Evolutionary conservation across 2,888 invertebrate genomes (phyloP).

Genomic region (Tenthredo mesomela): DNA sequence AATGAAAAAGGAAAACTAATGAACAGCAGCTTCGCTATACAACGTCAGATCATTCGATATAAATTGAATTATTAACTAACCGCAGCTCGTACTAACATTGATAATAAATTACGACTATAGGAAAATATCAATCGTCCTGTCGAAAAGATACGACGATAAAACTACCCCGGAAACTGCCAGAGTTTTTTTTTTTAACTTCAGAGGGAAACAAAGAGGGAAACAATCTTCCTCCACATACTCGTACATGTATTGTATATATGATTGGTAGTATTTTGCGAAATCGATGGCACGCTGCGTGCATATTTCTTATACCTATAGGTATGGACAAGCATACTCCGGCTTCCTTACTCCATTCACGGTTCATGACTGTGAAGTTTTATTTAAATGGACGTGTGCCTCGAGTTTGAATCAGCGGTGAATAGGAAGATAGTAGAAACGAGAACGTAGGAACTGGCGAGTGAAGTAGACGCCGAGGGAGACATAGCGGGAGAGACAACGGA

Average conservation of each 20-base stretch:
- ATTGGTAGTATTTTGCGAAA: constrained; percentile 8
- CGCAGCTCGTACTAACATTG: neutral
- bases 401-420: constrained; percentile 36
- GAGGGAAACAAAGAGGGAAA: neutral
- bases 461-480: constrained; percentile 30
- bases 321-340: neutral
- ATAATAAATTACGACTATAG: constrained; percentile 21
- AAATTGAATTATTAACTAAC: neutral
- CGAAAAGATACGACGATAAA: neutral
- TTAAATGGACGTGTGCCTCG: constrained; percentile 40
- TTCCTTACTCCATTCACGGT: constrained; percentile 29
- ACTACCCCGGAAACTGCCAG: neutral
- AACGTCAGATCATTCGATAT: neutral
- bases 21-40: neutral
- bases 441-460: neutral
- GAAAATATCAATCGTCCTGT: neutral
- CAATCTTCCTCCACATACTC: neutral
- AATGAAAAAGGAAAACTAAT: neutral
- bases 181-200: neutral
- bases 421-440: constrained; percentile 12
- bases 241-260: neutral
- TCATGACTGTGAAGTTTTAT: constrained; percentile 18
- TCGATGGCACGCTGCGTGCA: constrained; percentile 11
- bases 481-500: constrained; percentile 34
- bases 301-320: neutral